phyloP scores from a whole-genome alignment of 2,797 vertebrate genomes.

The Coreius guichenoti region DNA sequence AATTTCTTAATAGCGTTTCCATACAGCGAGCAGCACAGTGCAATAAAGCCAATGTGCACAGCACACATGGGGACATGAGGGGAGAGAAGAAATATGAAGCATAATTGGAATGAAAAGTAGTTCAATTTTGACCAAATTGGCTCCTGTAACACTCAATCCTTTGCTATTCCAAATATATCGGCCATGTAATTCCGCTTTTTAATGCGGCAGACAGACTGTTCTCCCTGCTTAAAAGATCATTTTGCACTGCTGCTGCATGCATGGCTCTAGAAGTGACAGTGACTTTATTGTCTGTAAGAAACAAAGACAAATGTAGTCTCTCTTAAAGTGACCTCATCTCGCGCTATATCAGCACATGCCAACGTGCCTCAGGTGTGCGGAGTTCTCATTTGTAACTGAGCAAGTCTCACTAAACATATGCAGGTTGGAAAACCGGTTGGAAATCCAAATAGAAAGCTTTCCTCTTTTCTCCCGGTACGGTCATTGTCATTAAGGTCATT shows the following conservation, averaged over 20 bases:
- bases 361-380: not conserved
- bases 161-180: conserved; percentile 65
- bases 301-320: not conserved
- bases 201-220: conserved; percentile 25
- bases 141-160: conserved; percentile 63
- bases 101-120: conserved; percentile 68
- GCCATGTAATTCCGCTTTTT: conserved; percentile 55
- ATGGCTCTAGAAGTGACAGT: conserved; percentile 16
- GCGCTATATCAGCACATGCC: not conserved
- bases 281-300: conserved; percentile 24
- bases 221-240: conserved; percentile 1
- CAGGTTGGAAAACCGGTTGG: conserved; percentile 14
- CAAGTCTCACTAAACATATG: conserved; percentile 9
- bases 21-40: conserved; percentile 32
- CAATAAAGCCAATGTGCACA: conserved; percentile 48
- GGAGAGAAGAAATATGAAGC: conserved; percentile 54
- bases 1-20: conserved; percentile 47
- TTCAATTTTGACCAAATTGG: conserved; percentile 68
- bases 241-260: conserved; percentile 19
- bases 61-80: conserved; percentile 14
- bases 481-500: conserved; percentile 63
- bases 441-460: conserved; percentile 51
- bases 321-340: conserved; percentile 12
- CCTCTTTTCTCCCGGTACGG: conserved; percentile 25
- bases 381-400: conserved; percentile 29